Evolutionary conservation across 2,113 vertebrate genomes (phyloP).

Genomic region (Chroicocephalus ridibundus): DNA sequence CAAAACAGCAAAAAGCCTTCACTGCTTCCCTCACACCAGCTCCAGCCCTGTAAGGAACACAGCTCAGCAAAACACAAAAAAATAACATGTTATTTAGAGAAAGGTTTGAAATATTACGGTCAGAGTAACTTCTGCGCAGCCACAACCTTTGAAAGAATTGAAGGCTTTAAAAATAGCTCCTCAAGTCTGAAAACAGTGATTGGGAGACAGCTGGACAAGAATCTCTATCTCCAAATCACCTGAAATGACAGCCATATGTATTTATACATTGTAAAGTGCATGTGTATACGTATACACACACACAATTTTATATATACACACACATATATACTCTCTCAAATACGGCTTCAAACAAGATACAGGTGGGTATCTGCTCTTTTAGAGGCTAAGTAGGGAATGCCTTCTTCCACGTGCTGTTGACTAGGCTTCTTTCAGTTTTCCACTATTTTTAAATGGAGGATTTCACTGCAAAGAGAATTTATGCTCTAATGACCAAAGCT

Average conservation of each 20-base stretch:
- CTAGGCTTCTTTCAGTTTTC: background rate
- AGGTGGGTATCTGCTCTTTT: background rate
- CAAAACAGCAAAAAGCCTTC: background rate
- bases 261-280: background rate
- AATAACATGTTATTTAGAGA: rapidly evolving
- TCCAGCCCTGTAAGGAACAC: background rate
- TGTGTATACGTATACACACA: background rate
- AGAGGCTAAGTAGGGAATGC: background rate
- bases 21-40: background rate
- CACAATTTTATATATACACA: background rate
- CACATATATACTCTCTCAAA: background rate
- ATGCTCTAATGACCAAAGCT: background rate
- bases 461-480: background rate
- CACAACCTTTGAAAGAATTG: background rate
- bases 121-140: background rate
- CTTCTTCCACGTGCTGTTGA: background rate
- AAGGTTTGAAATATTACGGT: background rate
- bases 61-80: background rate
- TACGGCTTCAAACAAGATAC: background rate
- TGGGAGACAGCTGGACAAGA: background rate
- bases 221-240: background rate
- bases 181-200: background rate
- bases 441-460: background rate
- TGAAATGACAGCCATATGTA: background rate
- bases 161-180: background rate